These are phyloP conservation scores for Drepanosiphum platanoidis DNA, from an alignment of 2,888 invertebrate species.

Conservation along the genomic window DNA sequence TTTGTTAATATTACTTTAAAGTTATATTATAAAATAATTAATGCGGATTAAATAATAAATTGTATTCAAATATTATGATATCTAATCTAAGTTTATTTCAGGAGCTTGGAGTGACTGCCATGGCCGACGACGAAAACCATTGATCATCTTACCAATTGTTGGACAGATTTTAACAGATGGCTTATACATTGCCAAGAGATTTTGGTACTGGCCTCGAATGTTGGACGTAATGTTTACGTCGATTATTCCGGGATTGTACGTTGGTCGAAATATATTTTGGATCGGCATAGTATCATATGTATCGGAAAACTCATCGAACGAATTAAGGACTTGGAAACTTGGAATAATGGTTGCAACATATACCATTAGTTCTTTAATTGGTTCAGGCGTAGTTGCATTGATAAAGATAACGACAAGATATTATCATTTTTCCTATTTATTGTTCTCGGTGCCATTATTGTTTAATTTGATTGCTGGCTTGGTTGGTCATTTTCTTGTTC, in stretches of 20 bases:
- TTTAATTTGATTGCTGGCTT: conserved; percentile 24
- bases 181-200: conserved; percentile 23
- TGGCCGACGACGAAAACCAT: conserved; percentile 63
- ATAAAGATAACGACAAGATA: neutral
- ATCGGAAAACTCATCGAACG: conserved; percentile 63
- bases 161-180: conserved; percentile 62
- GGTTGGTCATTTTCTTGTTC: conserved; percentile 13
- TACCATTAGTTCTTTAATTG: conserved; percentile 28
- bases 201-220: conserved; percentile 63
- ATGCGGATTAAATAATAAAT: too few species aligned
- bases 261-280: conserved; percentile 63
- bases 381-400: conserved; percentile 34
- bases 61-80: too few species aligned
- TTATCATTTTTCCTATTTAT: neutral
- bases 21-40: too few species aligned
- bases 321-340: conserved; percentile 63
- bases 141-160: conserved; percentile 64
- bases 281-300: conserved; percentile 64
- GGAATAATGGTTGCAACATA: conserved; percentile 62
- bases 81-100: neutral
- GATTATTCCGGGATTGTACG: conserved; percentile 63
- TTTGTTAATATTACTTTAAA: too few species aligned
- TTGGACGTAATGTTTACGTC: conserved; percentile 63
- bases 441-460: conserved; percentile 20
- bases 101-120: conserved; percentile 64